Percentiles rank a stretch among this genome's conserved stretches.
Conservation (phyloP, 2,797 vertebrate genomes). For the Anguilla anguilla region DNA sequence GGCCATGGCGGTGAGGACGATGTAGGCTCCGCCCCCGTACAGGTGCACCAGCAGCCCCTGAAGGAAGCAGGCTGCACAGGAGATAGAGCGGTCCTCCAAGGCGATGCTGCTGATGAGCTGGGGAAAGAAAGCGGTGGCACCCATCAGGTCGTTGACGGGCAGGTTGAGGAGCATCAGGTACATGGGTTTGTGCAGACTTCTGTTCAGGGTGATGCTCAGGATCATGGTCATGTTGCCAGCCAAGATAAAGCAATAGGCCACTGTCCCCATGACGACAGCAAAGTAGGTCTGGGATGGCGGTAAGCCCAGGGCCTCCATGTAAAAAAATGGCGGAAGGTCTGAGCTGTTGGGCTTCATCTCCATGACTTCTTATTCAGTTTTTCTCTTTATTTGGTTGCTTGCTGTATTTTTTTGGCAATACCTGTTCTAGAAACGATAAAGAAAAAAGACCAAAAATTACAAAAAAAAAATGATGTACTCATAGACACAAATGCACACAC, state of each 20-base stretch:
- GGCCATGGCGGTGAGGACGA: slow-evolving; percentile 68
- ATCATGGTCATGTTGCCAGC: slow-evolving; percentile 31
- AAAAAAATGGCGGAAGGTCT: background rate
- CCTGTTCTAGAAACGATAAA: too few species aligned
- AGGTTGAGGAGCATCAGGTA: slow-evolving; percentile 68
- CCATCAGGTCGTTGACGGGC: slow-evolving; percentile 59
- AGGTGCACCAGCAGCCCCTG: slow-evolving; percentile 75
- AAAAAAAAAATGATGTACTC: background rate
- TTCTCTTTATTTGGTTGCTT: background rate
- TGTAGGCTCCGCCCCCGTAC: slow-evolving; percentile 65
- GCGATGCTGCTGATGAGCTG: slow-evolving; percentile 67
- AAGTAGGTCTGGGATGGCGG: slow-evolving; percentile 16
- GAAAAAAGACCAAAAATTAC: too few species aligned
- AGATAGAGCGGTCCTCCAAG: slow-evolving; percentile 63
- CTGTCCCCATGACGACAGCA: slow-evolving; percentile 26
- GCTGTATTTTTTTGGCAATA: background rate
- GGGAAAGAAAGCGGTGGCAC: slow-evolving; percentile 61
- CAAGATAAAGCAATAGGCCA: slow-evolving; percentile 36
- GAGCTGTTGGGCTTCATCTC: background rate
- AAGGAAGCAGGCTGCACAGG: slow-evolving; percentile 60
- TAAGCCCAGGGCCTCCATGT: slow-evolving; percentile 19
- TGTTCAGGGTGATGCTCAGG: slow-evolving; percentile 30
- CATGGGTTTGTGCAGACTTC: slow-evolving; percentile 66
- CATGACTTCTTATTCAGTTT: background rate
- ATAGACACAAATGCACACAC: too few species aligned